phyloP scores from a whole-genome alignment of 2,888 invertebrate genomes.

The Mycogona germanica region DNA sequence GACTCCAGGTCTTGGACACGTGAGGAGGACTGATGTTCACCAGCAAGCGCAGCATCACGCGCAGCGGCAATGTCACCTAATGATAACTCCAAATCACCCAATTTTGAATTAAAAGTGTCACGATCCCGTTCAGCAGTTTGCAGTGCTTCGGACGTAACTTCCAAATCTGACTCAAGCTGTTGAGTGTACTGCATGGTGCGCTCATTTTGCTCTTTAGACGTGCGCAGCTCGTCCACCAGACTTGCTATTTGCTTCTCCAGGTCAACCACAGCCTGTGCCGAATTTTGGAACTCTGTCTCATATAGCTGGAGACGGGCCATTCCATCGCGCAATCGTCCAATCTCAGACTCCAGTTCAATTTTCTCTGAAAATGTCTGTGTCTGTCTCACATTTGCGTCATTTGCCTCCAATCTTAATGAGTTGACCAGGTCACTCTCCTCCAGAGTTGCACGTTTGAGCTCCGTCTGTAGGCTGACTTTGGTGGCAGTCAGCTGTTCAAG shows the following conservation, averaged over 20 bases:
- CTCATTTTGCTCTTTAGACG: conserved; percentile 10
- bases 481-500: no score
- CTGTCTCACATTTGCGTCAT: no score
- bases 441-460: no score
- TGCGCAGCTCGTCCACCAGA: no score
- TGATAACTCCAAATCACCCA: neutral
- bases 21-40: neutral
- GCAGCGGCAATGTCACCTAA: no score
- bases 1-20: neutral
- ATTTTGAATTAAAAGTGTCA: neutral
- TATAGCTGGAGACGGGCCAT: conserved; percentile 15
- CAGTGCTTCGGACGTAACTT: neutral
- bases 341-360: neutral
- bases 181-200: conserved; percentile 12
- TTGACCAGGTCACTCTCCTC: no score
- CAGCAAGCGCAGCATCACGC: no score
- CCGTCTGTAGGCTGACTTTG: no score
- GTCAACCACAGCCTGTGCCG: neutral
- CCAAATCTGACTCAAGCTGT: conserved; percentile 11
- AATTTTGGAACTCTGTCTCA: conserved; percentile 16
- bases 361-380: no score
- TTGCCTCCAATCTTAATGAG: no score
- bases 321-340: neutral
- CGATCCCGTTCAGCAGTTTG: neutral
- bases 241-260: no score